phyloP scores from a whole-genome alignment of 2,113 vertebrate genomes.

The Neodon shergylaensis region DNA sequence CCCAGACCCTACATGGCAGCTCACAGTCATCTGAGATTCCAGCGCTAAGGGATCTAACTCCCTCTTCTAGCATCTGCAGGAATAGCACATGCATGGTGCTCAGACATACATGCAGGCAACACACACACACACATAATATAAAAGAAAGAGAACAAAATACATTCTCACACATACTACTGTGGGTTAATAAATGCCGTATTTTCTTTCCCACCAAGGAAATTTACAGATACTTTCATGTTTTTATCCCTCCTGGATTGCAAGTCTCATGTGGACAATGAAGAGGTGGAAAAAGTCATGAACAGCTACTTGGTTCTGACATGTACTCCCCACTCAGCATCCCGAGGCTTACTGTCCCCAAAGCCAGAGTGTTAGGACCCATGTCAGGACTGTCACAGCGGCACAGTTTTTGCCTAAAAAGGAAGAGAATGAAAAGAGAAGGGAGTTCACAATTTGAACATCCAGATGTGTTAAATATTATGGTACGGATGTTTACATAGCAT shows the following conservation, averaged over 20 bases:
- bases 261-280: not conserved
- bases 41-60: not conserved
- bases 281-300: not conserved
- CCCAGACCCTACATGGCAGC: not conserved
- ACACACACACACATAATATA: not conserved
- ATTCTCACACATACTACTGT: not conserved
- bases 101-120: not conserved
- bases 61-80: no score
- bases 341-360: not conserved
- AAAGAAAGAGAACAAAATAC: not conserved
- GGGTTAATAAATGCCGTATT: not conserved
- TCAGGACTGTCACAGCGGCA: not conserved
- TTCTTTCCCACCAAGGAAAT: slow-evolving; percentile 9
- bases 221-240: not conserved
- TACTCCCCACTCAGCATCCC: not conserved
- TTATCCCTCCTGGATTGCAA: not conserved
- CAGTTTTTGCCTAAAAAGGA: slow-evolving; percentile 42
- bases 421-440: slow-evolving; percentile 9
- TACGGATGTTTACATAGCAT: slow-evolving; percentile 9
- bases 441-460: not conserved
- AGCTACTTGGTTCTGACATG: not conserved
- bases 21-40: not conserved
- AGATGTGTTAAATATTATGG: not conserved
- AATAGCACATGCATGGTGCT: no score
- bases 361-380: not conserved